Conservation (phyloP, 2,113 vertebrate species). For the Craseonycteris thonglongyai region DNA sequence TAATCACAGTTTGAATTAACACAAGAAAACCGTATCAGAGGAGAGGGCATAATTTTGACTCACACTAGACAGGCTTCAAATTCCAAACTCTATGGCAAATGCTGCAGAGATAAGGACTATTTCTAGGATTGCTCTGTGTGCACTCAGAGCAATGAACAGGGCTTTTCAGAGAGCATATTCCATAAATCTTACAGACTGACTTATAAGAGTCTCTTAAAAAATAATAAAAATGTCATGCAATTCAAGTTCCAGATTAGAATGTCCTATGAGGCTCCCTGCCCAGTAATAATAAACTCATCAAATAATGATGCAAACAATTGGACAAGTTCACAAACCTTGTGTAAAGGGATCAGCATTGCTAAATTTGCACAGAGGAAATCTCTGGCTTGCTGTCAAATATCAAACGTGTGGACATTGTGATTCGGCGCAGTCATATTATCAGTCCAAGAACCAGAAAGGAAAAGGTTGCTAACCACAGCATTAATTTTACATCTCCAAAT, state of each 20-base stretch:
- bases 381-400: not conserved
- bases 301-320: not conserved
- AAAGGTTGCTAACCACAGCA: not conserved
- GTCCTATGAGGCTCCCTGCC: not conserved
- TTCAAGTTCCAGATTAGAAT: slow-evolving; percentile 4
- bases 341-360: not conserved
- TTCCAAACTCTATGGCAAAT: not conserved
- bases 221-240: slow-evolving; percentile 44
- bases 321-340: not conserved
- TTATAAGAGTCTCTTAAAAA: slow-evolving; percentile 39
- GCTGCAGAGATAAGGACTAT: rapidly evolving
- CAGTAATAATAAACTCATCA: slow-evolving; percentile 40
- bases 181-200: slow-evolving; percentile 29
- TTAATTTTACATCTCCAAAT: not conserved
- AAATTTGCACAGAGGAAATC: slow-evolving; percentile 24
- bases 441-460: not conserved
- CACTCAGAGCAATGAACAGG: not conserved
- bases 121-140: not conserved
- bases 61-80: not conserved
- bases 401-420: not conserved
- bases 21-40: slow-evolving; percentile 43
- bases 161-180: not conserved
- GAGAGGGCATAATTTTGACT: slow-evolving; percentile 42
- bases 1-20: slow-evolving; percentile 65
- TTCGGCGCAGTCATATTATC: not conserved